Percentiles rank a stretch among this genome's conserved stretches.
phyloP scores from a whole-genome alignment of 2,113 vertebrate genomes.

The Muscicapa adusta region DNA sequence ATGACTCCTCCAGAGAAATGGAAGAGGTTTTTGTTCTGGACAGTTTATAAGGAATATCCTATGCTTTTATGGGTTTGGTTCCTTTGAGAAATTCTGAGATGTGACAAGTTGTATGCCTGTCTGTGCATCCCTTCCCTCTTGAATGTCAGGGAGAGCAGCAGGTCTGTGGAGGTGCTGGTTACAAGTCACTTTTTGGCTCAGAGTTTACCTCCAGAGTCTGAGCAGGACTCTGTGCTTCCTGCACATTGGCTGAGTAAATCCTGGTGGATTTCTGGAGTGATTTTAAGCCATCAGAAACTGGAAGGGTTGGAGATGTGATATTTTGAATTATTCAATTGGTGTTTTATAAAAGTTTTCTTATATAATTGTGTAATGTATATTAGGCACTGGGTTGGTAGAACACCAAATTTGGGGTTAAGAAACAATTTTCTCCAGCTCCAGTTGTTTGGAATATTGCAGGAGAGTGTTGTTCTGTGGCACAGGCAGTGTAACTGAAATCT shows the following conservation, averaged over 20 bases:
- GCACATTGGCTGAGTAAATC: background rate
- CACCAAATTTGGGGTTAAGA: background rate
- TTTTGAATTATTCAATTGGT: rapidly evolving
- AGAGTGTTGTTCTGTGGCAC: background rate
- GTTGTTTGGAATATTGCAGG: background rate
- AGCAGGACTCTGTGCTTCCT: background rate
- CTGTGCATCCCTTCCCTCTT: rapidly evolving
- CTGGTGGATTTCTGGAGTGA: background rate
- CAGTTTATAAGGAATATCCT: background rate
- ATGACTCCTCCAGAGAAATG: background rate
- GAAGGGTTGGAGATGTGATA: rapidly evolving
- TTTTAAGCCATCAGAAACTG: background rate
- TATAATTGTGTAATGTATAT: rapidly evolving
- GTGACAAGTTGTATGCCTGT: background rate
- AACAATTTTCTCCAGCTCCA: background rate
- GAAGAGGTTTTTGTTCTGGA: background rate
- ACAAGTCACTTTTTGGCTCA: background rate
- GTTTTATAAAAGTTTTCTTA: background rate
- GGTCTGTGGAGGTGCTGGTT: background rate
- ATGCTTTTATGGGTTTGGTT: background rate
- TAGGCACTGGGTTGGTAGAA: background rate
- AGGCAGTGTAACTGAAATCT: background rate
- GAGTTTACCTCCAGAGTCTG: background rate
- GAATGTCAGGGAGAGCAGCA: background rate
- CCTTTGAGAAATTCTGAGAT: background rate